Evolutionary conservation across 1,140 invertebrate genomes (phyloP), one percentile per base, ranked within the genome.

Genomic region (Drosophila littoralis): DNA sequence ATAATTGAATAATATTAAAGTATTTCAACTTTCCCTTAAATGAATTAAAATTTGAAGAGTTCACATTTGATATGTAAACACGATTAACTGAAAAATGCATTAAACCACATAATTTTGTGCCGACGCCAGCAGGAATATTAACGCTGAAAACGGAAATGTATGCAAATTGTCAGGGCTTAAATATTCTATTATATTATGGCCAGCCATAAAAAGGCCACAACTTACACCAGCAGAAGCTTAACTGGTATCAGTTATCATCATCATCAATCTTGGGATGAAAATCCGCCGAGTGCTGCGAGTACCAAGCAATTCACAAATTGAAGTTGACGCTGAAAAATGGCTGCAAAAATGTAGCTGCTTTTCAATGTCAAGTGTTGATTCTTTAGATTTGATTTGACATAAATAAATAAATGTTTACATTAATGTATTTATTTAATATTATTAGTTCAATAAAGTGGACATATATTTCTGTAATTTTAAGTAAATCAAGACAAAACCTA

Each of bases 201-300:
- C 15, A 48, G 17, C 3, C 46, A 48, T 48, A 48, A 48, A 67
- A 67, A 36, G 22, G 63, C 42, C 36, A 57, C 52, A 66, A 66
- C 35, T 66, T 52, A 57, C 33, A 46, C 38, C 10, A 12, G 22
- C 22, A 22, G 42, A 40, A 38, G 22, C 52, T 48, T 43, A 32
- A 12, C 42, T 28, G 33, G 42, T 58, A 48, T 67, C 35, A 38
- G 35, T 15, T 38, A 67, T 50, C 22, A 36, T 10, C 65, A 67
- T 67, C 65, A 67, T 67, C 65, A 67, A 59, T 67, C 65, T 67
- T 67, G 10, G 7, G 45, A 12, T 35, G 9, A 67, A 59, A 67
- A 50, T 59, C 22, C 45, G 22, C 22, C 48, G 45, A 59, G 43
- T 50, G 54, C 54, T 28, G 35, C 40, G 22, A 42, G 8, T 45